Base-by-base conservation (phyloP, 1,140 invertebrate genomes). In the Goniozus legneri region DNA sequence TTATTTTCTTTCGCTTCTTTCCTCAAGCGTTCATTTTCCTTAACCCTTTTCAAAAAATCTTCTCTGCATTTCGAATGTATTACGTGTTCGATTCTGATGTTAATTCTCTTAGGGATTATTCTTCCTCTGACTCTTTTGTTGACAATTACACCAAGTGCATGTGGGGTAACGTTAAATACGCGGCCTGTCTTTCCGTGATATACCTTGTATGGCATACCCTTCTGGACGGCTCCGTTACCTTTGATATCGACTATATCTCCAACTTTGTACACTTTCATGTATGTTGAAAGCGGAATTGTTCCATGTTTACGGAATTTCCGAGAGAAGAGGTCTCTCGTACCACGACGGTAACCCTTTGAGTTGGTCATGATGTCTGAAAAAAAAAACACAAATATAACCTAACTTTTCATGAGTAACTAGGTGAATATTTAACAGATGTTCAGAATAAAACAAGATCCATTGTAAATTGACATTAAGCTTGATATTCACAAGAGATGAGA, bases 161-260 rank as follows among this genome's bases (percentile, higher is more conserved):
- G 95, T 44, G 88, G 86, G 14, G 96, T 98, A 0, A 99, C 97
- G 64, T 99, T 99, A 79, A 91, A 99, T 0, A 99, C 91, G 57
- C 92, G 83, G 8, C 97, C 97, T 52, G 97, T 99, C 76, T 95
- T 97, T 15, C 97, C 97, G 64, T 99, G 97, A 70, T 99, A 99
- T 7, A 84, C 91, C 77, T 98, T 99, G 80, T 96, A 90, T 19
- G 97, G 97, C 94, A 99, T 97, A 74, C 97, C 97, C 73, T 98
- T 99, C 73, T 99, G 97, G 3, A 99, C 93, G 44, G 96, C 96
- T 67, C 97, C 97, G 80, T 98, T 95, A 50, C 95, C 97, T 85
- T 97, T 98, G 42, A 99, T 93, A 67, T 99, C 96, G 54, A 99
- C 97, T 68, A 97, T 95, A 71, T 99, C 96, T 34, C 96, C 96